Conservation (phyloP, 2,113 vertebrate species). For the Syngnathus typhle region DNA sequence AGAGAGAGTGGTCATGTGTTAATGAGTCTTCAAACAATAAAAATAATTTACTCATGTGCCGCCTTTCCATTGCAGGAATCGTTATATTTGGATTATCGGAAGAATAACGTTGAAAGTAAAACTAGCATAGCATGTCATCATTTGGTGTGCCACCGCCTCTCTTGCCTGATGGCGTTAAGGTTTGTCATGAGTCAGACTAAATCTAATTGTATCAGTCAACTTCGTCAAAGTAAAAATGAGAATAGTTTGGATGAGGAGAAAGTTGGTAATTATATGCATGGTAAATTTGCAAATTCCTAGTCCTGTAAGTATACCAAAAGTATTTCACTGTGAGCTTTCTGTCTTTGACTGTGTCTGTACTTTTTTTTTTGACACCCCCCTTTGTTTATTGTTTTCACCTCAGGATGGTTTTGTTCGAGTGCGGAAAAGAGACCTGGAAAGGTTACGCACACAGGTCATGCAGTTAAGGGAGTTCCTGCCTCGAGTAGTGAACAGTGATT, state of each 20-base stretch:
- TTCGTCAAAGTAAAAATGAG: not conserved
- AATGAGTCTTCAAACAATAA: not conserved
- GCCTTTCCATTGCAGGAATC: not conserved
- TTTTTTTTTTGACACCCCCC: not conserved
- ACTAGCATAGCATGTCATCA: conserved; percentile 21
- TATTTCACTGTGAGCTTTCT: not conserved
- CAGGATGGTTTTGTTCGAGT: conserved; percentile 76
- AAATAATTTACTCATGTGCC: not conserved
- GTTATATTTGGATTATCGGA: not conserved
- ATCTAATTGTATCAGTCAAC: not conserved
- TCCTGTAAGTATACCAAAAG: not conserved
- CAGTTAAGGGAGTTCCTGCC: conserved; percentile 88
- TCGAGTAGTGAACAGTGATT: conserved; percentile 72
- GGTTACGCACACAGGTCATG: conserved; percentile 89
- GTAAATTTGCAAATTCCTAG: not conserved
- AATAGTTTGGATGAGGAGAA: not conserved
- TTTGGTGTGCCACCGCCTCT: not conserved
- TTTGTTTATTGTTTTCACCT: not conserved
- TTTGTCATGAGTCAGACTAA: not conserved
- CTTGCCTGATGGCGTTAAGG: conserved; percentile 2
- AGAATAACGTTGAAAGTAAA: not conserved
- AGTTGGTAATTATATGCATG: not conserved
- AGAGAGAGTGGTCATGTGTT: too few species aligned
- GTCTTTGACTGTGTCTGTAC: not conserved
- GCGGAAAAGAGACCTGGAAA: conserved; percentile 80